phyloP scores from a whole-genome alignment of 2,797 vertebrate species.

The Trachops cirrhosus region DNA sequence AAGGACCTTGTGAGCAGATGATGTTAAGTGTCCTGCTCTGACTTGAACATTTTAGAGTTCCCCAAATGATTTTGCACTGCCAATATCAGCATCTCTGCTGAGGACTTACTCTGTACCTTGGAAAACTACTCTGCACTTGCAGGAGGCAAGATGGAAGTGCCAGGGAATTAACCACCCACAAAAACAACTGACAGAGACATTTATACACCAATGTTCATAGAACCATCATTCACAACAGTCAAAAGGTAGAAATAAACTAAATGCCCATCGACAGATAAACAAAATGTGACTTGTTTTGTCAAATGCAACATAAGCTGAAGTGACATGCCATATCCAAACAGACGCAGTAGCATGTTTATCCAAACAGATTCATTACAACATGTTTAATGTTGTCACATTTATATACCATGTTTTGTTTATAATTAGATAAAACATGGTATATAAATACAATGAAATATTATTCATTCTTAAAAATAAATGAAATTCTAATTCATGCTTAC shows the following conservation, averaged over 20 bases:
- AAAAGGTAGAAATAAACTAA: conserved; percentile 18
- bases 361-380: no score
- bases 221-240: not conserved
- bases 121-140: not conserved
- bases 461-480: conserved; percentile 5
- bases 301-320: not conserved
- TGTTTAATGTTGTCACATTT: no score
- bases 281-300: not conserved
- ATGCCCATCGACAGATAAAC: not conserved
- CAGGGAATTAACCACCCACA: conserved; percentile 1
- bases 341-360: not conserved
- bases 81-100: not conserved
- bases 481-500: not conserved
- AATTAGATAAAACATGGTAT: not conserved
- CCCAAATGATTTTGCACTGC: not conserved
- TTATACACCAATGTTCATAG: not conserved
- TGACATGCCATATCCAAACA: not conserved
- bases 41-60: not conserved
- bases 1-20: not conserved
- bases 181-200: not conserved
- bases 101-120: not conserved
- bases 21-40: not conserved
- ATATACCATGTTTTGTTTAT: no score
- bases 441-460: not conserved
- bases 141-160: not conserved